A percentile compares a stretch with the other conserved stretches of the same genome.
Conservation (phyloP, 64 coral and sea anemone species). For the Orbicella faveolata region DNA sequence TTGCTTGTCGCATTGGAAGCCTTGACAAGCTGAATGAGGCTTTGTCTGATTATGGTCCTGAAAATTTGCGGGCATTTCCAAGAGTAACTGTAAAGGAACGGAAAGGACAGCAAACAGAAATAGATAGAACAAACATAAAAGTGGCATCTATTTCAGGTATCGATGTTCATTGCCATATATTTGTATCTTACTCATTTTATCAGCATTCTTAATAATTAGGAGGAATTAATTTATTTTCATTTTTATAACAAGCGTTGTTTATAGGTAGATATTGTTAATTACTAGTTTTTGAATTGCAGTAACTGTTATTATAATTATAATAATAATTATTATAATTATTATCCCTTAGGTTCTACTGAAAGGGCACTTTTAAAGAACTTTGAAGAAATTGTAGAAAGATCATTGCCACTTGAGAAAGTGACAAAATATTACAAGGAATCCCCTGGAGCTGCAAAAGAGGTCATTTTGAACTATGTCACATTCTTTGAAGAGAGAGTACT, state of each 20-base stretch:
- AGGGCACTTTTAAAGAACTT: no score
- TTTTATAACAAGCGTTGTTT: background rate
- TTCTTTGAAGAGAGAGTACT: slow-evolving; percentile 48
- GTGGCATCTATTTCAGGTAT: slow-evolving; percentile 58
- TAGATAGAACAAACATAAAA: slow-evolving; percentile 36
- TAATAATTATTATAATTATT: background rate
- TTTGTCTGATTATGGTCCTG: background rate
- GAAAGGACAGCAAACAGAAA: slow-evolving; percentile 41
- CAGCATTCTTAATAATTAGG: no score
- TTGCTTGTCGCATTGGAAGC: slow-evolving; percentile 30
- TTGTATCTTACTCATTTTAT: background rate
- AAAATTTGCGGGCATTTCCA: slow-evolving; percentile 32
- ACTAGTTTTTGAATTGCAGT: no score
- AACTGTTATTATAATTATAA: background rate
- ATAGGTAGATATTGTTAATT: no score
- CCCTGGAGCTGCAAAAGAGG: slow-evolving; percentile 32
- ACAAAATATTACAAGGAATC: slow-evolving; percentile 27
- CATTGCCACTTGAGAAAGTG: slow-evolving; percentile 35
- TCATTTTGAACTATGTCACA: slow-evolving; percentile 37
- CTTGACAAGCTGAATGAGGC: background rate
- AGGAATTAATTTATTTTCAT: background rate
- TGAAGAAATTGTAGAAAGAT: slow-evolving; percentile 7
- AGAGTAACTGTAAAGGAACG: slow-evolving; percentile 29
- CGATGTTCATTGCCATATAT: no score
- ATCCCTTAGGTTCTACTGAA: no score